Conservation (phyloP, 1,140 invertebrate genomes). For the Listronotus oregonensis region DNA sequence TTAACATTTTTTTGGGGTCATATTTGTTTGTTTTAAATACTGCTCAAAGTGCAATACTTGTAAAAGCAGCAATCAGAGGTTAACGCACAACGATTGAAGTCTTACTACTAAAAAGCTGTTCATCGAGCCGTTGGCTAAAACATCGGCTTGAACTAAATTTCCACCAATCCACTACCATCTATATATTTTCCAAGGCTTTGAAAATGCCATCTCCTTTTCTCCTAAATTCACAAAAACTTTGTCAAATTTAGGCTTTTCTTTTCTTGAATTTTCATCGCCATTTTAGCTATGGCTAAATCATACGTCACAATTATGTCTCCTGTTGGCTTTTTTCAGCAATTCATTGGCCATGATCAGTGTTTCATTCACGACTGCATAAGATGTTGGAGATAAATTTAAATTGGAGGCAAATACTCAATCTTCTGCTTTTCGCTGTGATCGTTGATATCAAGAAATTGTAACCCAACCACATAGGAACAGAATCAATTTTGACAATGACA, state of each 20-base stretch:
- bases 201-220: constrained; percentile 57
- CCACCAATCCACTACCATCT: constrained; percentile 53
- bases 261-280: constrained; percentile 53
- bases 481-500: constrained; percentile 47
- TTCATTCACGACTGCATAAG: constrained; percentile 26
- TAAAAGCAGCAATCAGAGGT: constrained; percentile 45
- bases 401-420: constrained; percentile 41
- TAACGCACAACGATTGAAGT: constrained; percentile 56
- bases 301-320: constrained; percentile 46
- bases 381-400: constrained; percentile 42
- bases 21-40: constrained; percentile 43
- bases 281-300: constrained; percentile 55
- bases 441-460: constrained; percentile 49
- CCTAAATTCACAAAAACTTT: constrained; percentile 59
- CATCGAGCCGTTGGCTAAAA: constrained; percentile 55
- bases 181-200: constrained; percentile 59
- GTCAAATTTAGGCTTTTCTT: constrained; percentile 49
- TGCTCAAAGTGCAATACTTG: constrained; percentile 38
- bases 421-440: constrained; percentile 39
- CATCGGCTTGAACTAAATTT: constrained; percentile 54
- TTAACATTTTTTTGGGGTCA: constrained; percentile 22
- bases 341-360: constrained; percentile 39
- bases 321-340: constrained; percentile 37
- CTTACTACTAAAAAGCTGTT: constrained; percentile 53
- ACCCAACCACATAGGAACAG: constrained; percentile 50